Conservation (phyloP, 1,140 invertebrate genomes). For the Platorchestia sp. region DNA sequence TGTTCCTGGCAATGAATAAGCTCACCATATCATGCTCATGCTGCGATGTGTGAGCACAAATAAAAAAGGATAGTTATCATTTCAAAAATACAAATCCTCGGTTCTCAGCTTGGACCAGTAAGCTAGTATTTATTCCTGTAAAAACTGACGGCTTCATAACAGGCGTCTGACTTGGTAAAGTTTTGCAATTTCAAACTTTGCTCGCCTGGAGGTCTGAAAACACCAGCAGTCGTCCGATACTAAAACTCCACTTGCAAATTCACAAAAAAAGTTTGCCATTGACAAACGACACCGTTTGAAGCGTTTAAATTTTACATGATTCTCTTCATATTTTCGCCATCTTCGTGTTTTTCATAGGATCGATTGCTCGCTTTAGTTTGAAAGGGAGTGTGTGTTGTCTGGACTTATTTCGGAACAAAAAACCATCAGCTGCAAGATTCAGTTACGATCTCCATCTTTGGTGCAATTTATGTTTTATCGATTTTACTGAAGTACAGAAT, state of each 20-base stretch:
- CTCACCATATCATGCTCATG: not conserved
- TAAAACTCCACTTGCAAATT: not conserved
- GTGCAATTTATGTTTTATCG: no score
- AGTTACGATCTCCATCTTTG: no score
- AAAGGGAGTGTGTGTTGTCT: no score
- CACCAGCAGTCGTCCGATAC: not conserved
- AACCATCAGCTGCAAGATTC: no score
- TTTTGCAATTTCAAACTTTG: not conserved
- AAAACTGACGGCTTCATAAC: not conserved
- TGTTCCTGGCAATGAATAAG: not conserved
- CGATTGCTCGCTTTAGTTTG: no score
- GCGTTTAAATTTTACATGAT: no score
- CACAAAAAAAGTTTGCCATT: not conserved
- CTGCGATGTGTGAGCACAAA: not conserved
- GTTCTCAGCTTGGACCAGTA: not conserved
- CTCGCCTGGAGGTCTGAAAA: not conserved
- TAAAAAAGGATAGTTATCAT: not conserved
- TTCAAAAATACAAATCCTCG: not conserved
- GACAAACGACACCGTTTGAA: not conserved
- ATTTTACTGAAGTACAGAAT: no score
- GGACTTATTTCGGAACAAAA: no score
- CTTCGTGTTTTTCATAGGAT: no score
- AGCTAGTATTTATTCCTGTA: not conserved
- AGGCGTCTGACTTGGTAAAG: not conserved
- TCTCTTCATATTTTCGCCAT: no score